Evolutionary conservation across 2,888 invertebrate genomes (phyloP), one percentile per base, ranked within the genome.

Genomic region (Sclerodermus sp.): DNA sequence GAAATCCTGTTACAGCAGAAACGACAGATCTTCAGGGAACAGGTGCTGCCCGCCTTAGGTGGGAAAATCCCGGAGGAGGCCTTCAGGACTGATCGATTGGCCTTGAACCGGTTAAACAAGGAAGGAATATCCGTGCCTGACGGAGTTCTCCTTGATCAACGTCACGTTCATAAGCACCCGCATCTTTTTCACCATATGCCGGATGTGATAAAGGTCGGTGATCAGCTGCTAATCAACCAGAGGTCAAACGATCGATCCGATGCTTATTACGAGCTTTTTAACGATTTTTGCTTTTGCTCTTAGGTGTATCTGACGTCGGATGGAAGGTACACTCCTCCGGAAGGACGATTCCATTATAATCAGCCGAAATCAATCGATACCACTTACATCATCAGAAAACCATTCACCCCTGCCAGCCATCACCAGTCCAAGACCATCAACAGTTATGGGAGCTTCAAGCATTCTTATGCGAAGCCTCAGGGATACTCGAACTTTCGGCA

Each of bases 11-110:
- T 73, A 5, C 66, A 80, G 80, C 76, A 82, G 77, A 86, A 85
- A 70, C 79, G 85, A 30, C 85, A 86, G 74, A 81, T 86, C 58
- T 86, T 83, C 73, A 81, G 86, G 14, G 86, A 86, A 62, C 82
- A 85, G 68, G 81, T 86, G 14, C 66, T 84, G 41, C 86, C 86
- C 8, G 81, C 82, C 58, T 78, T 81, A 31, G 86, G 86, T 32
- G 86, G 86, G 1, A 84, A 84, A 70, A 85, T 86, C 58, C 86
- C 86, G 0, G 85, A 85, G 50, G 82, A 83, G 37, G 85, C 86
- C 6, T 86, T 86, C 58, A 79, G 81, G 55, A 80, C 82, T 0
- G 84, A 85, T 70, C 81, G 86, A 10, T 70, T 86, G 40, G 81
- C 82, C 36, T 70, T 85, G 31, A 86, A 86, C 70, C 81, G 82